A percentile compares a stretch with the other conserved stretches of the same genome.
phyloP scores from a whole-genome alignment of 2,888 invertebrate species.

The Drosophila suboccidentalis region DNA sequence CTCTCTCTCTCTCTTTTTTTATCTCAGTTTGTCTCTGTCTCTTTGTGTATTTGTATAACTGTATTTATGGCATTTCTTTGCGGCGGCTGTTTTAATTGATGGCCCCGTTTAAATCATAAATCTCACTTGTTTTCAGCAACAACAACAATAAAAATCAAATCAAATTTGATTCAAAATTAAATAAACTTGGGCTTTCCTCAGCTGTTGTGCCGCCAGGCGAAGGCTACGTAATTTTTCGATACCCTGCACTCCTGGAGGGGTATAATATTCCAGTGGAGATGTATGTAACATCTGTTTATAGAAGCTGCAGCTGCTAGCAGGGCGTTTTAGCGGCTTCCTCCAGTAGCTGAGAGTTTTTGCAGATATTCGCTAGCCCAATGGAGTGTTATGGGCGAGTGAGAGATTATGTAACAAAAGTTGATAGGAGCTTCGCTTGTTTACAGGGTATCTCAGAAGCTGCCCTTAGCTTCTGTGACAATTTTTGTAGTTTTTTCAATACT shows the following conservation, averaged over 20 bases:
- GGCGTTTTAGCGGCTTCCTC: background rate
- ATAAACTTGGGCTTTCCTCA: slow-evolving; percentile 61
- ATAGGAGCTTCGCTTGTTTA: background rate
- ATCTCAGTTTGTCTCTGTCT: background rate
- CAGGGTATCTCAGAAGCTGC: background rate
- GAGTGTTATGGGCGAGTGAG: background rate
- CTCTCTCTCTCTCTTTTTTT: background rate
- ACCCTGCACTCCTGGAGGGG: slow-evolving; percentile 23
- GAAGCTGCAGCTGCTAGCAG: background rate
- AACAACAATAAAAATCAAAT: slow-evolving; percentile 61
- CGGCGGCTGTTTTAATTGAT: slow-evolving; percentile 56
- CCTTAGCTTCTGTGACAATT: background rate
- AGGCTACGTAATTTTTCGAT: slow-evolving; percentile 39
- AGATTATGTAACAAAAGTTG: background rate
- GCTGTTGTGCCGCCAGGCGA: slow-evolving; percentile 42
- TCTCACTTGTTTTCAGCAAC: slow-evolving; percentile 31
- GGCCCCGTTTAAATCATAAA: slow-evolving; percentile 52
- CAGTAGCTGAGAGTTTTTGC: background rate
- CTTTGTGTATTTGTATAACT: slow-evolving; percentile 17
- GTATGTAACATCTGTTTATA: background rate
- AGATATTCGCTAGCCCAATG: too few relatives aligned
- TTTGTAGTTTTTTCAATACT: background rate
- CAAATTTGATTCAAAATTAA: slow-evolving; percentile 74
- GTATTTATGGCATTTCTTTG: slow-evolving; percentile 30
- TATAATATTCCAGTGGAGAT: background rate